Evolutionary conservation across 2,888 invertebrate species (phyloP), one percentile per base, ranked within the genome.

Genomic region (Cryptops parisi): DNA sequence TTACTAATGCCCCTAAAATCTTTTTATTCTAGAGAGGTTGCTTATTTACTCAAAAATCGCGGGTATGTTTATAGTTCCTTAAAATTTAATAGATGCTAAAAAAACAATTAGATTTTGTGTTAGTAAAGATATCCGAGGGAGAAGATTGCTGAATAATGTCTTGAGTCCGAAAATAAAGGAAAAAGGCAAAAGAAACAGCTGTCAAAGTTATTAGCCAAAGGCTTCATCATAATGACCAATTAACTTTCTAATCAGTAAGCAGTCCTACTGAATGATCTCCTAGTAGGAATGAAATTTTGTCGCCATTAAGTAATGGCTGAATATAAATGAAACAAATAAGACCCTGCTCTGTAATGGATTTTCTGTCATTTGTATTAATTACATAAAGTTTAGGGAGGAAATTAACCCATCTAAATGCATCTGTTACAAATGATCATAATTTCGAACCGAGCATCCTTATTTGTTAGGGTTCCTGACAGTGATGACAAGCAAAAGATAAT

Each of bases 241-340:
- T 49, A 49, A 49, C 49, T 49, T 49, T 49, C 49, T 49, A 49
- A 49, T 49, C 49, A 49, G 49, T 39, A 38, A 38, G 49, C 49
- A 49, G 38, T 49, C 39, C 49, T 23, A 49, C 49, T 39, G 39
- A 49, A 49, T 49, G 49, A 49, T 49, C 49, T 49, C 49, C 49
- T 49, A 49, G 25, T 49, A 33, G 17, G 39, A 25, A 39, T 39
- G 40, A 49, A 49, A 49, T 49, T 49, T 49, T 49, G 39, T 25
- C 33, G n/a, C 25, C 49, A 49, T 49, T 49, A 39, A 49, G 49
- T 49, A 47, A 47, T 47, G 47, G 27, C 49, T 39, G 49, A 49
- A 49, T 49, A 49, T 49, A 49, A 49, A 49, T 49, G 49, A 49
- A 49, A 49, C 49, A 49, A 49, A 33, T 49, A 49, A 49, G 49